Conservation (phyloP, 1,140 invertebrate species). For the Anastatus disparis region DNA sequence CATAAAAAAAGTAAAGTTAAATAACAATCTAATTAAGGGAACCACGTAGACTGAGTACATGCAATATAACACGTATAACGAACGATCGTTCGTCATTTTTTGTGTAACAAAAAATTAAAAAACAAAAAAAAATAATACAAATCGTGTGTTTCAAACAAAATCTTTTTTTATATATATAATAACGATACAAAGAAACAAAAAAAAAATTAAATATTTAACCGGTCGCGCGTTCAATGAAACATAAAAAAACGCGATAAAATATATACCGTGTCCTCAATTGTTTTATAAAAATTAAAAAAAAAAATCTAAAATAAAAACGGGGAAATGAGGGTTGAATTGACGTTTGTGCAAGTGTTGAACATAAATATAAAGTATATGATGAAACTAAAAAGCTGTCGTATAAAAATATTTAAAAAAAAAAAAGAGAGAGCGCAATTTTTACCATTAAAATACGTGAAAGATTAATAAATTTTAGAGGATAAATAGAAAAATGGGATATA, state of each 20-base stretch:
- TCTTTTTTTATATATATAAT: slow-evolving; percentile 28
- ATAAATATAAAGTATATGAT: not conserved
- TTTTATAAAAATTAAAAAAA: not conserved
- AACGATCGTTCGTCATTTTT: slow-evolving; percentile 63
- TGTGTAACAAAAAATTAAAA: too few species aligned
- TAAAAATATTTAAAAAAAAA: slow-evolving; percentile 5
- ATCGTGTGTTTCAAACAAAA: slow-evolving; percentile 15
- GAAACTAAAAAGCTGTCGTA: slow-evolving; percentile 3
- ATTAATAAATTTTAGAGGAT: not conserved
- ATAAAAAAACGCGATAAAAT: not conserved
- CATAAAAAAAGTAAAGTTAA: not conserved
- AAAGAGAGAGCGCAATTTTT: slow-evolving; percentile 24
- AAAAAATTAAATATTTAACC: slow-evolving; percentile 13
- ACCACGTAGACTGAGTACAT: slow-evolving; percentile 68
- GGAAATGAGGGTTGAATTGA: not conserved
- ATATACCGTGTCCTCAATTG: slow-evolving; percentile 1
- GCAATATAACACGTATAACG: slow-evolving; percentile 64
- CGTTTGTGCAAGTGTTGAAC: not conserved
- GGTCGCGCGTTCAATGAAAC: slow-evolving; percentile 11
- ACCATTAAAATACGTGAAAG: not conserved
- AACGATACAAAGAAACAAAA: slow-evolving; percentile 25
- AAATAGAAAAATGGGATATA: too few species aligned
- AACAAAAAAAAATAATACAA: slow-evolving; percentile 26
- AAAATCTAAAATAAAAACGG: not conserved
- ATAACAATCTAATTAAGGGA: slow-evolving; percentile 54